Evolutionary conservation across 2,888 invertebrate species (phyloP), one percentile per base, ranked within the genome.

Genomic region (Drosophila paramelanica): DNA sequence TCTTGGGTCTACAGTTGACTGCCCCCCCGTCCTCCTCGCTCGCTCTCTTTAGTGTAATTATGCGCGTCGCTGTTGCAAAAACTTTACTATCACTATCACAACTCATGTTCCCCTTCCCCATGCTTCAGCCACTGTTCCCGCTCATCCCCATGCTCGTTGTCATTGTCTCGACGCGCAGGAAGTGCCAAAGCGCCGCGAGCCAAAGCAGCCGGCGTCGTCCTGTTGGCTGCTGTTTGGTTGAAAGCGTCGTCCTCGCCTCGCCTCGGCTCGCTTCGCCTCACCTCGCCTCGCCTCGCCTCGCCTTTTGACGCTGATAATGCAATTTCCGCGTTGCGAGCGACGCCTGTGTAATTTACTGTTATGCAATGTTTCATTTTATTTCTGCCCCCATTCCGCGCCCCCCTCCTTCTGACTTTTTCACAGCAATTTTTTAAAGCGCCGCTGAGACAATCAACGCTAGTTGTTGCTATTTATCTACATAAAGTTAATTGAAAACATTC

Each of bases 221-320:
- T 45, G 36, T 41, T 42, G 46, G 43, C 20, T 67, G 46, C 43
- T 38, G 39, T 8, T 31, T 25, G 58, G 13, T 42, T 47, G 27
- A 1, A 11, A 14, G n/a, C 31, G 42, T 27, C 17, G 3, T 53
- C 6, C 59, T 27, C 45, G 47, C 23, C 23, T 23, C 23, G 23
- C 3, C 23, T 23, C 23, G 23, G 23, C 3, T 23, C 3, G 23
- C 6, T 47, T 31, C 42, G 47, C 10, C 10, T 31, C 31, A 7
- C 6, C 59, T 31, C 42, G 47, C 3, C 10, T 31, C 31, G 10
- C 10, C 31, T 33, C 31, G 31, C 31, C 36, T 52, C 47, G 79
- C 79, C 81, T 81, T 85, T 88, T 90, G 90, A 89, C 84, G 89
- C 89, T 90, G 90, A 90, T 90, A 90, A 90, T 89, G 90, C 89